phyloP scores from a whole-genome alignment of 2,113 vertebrate genomes.

The Indri indri region DNA sequence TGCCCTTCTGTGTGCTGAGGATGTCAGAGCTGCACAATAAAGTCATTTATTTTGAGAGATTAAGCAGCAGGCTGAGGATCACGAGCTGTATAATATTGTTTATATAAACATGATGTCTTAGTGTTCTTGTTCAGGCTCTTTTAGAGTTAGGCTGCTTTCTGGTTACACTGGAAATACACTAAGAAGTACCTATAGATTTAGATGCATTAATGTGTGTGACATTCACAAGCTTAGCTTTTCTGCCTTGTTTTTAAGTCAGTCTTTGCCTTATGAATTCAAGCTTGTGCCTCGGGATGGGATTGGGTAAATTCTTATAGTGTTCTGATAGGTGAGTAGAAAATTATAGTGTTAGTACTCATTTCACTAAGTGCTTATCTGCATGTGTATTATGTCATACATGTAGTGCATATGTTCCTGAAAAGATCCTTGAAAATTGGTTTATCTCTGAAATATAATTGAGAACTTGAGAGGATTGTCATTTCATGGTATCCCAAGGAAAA shows the following conservation, averaged over 20 bases:
- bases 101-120: not conserved
- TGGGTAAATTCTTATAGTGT: not conserved
- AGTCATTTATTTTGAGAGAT: constrained; percentile 9
- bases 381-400: not conserved
- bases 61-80: not conserved
- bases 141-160: not conserved
- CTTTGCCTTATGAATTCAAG: not conserved
- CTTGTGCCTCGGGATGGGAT: not conserved
- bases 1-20: not conserved
- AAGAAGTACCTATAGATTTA: not conserved
- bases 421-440: not conserved
- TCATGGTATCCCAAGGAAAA: not conserved
- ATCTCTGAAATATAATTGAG: constrained; percentile 29
- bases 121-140: not conserved
- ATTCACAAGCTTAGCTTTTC: not conserved
- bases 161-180: not conserved
- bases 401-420: not conserved
- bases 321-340: not conserved
- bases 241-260: not conserved
- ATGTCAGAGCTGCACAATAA: not conserved
- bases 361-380: not conserved
- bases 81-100: not conserved
- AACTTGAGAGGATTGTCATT: not conserved
- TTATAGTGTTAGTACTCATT: not conserved
- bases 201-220: not conserved